Percentiles rank a stretch among this genome's conserved stretches.
Conservation (phyloP, 2,888 invertebrate genomes). For the Strigamia crassipes region DNA sequence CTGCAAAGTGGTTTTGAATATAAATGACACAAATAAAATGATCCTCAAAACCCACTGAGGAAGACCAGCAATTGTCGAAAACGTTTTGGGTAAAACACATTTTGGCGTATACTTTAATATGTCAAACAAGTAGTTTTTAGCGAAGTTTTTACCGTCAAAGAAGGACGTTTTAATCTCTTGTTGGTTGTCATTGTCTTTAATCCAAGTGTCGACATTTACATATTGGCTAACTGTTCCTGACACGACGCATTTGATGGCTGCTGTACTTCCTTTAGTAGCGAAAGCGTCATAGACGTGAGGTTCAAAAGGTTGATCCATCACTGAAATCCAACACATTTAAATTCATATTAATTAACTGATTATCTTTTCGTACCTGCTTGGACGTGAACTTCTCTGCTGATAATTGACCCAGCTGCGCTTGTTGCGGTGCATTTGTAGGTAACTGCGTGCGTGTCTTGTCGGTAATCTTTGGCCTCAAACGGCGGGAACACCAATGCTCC, state of each 20-base stretch:
- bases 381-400: not conserved
- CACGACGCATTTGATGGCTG: not conserved
- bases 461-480: not conserved
- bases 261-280: not conserved
- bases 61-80: too few species aligned
- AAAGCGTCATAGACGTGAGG: conserved; percentile 12
- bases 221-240: not conserved
- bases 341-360: too few species aligned
- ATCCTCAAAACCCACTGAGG: too few species aligned
- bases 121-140: too few species aligned
- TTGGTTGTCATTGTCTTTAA: not conserved
- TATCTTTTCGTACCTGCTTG: too few species aligned
- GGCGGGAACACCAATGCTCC: not conserved
- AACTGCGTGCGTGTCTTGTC: not conserved
- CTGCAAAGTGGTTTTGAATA: not conserved
- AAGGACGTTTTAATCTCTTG: not conserved
- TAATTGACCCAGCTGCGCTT: not conserved
- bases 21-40: too few species aligned
- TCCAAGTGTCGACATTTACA: not conserved
- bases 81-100: too few species aligned
- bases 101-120: too few species aligned
- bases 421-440: not conserved
- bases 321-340: not conserved
- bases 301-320: conserved; percentile 3
- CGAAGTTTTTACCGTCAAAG: not conserved